Evolutionary conservation across 2,797 vertebrate genomes (phyloP), one percentile per base, ranked within the genome.

Genomic region (Cheirogaleus major): DNA sequence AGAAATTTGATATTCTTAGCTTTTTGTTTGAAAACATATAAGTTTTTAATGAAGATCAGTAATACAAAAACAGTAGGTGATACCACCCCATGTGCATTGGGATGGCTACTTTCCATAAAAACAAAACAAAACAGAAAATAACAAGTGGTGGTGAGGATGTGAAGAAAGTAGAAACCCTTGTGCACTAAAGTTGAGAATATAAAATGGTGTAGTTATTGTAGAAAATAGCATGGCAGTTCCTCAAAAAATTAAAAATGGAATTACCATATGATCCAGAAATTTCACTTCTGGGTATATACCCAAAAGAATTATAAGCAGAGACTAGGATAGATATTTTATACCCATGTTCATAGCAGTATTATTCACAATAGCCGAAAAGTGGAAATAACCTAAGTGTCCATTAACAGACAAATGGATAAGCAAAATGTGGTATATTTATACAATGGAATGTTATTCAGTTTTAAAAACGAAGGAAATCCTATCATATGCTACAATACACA

Each of bases 241-340:
- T 95, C 23, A 75, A 91, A 92, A 91, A 57, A 45, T 45, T 78
- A 32, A 85, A 75, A 85, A 7, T 52, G 75, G n/a, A 92, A 65
- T 73, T 52, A 8, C 3, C 14, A 22, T 69, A 52, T 18, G 9
- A 65, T 59, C n/a, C n/a, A 83, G 41, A 63, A 91, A 48, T 89
- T 92, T 7, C 43, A 86, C 17, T 57, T 52, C 80, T 89, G n/a
- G 48, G 38, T 89, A 38, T 32, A 73, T 22, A 41, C 4, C 43
- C n/a, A 23, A 70, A 84, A 95, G 30, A 89, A 73, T 11, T 67
- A 38, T 79, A 93, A 92, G n/a, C 30, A 61, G 52, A 20, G n/a
- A 65, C 32, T 90, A n/a, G 13, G 55, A 50, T 32, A 82, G 23
- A 20, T 23, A n/a, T 65, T n/a, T 91, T 32, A 63, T 4, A 35